phyloP scores from a whole-genome alignment of 1,140 invertebrate species.

The Nixonia krombeini region DNA sequence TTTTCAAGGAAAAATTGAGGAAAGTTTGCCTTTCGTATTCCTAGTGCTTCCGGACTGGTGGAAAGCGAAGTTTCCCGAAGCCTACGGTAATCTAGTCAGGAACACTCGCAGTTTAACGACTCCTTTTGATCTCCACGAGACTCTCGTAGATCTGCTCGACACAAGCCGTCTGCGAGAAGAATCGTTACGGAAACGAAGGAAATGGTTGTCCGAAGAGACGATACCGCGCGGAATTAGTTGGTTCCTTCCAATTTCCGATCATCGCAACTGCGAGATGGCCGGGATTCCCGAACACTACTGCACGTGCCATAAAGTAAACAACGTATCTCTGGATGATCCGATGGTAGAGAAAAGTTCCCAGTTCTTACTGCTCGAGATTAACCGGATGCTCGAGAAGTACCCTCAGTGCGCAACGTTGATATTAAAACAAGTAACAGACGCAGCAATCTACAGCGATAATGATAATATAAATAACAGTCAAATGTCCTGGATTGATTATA shows the following conservation, averaged over 20 bases:
- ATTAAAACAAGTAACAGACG: constrained; percentile 73
- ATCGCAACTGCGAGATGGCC: constrained; percentile 82
- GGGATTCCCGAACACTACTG: constrained; percentile 88
- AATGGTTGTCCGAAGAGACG: constrained; percentile 18
- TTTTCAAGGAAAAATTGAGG: constrained; percentile 77
- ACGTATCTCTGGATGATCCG: constrained; percentile 70
- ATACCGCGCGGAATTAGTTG: constrained; percentile 80
- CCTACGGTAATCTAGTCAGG: constrained; percentile 69
- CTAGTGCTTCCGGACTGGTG: constrained; percentile 76
- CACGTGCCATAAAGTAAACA: constrained; percentile 79
- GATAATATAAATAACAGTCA: constrained; percentile 58
- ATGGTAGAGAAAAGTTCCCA: constrained; percentile 71
- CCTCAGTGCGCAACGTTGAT: constrained; percentile 74
- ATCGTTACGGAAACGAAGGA: constrained; percentile 42
- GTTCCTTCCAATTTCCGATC: constrained; percentile 79
- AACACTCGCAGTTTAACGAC: constrained; percentile 75
- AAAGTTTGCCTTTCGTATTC: constrained; percentile 79
- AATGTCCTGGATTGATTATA: constrained; percentile 74
- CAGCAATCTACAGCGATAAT: constrained; percentile 70
- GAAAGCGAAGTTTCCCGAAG: constrained; percentile 67
- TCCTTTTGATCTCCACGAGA: constrained; percentile 78
- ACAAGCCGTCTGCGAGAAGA: constrained; percentile 56
- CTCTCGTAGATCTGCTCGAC: constrained; percentile 76
- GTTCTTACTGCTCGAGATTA: constrained; percentile 76
- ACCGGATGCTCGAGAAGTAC: constrained; percentile 74